Conservation (phyloP, 1,140 invertebrate genomes). For the Danaus plexippus region DNA sequence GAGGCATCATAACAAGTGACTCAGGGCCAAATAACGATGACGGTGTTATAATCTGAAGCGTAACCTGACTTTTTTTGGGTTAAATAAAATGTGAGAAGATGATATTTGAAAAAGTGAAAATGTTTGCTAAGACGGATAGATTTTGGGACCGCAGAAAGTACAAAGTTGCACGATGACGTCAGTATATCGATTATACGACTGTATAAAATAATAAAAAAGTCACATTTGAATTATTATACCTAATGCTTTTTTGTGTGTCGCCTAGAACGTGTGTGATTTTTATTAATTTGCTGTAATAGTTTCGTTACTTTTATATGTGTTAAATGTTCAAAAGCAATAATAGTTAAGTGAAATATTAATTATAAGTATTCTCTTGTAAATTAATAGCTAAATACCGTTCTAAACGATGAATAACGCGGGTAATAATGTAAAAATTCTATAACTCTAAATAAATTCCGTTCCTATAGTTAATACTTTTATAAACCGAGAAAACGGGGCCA, state of each 20-base stretch:
- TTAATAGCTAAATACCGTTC: conserved; percentile 11
- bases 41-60: no score
- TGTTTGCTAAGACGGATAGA: conserved; percentile 47
- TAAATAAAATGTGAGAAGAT: no score
- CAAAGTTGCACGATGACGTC: conserved; percentile 47
- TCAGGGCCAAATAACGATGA: no score
- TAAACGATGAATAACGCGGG: conserved; percentile 6
- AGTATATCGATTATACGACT: conserved; percentile 33
- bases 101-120: conserved; percentile 23
- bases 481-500: conserved; percentile 29
- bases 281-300: conserved; percentile 43
- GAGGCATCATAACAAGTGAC: no score
- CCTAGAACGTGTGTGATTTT: conserved; percentile 31
- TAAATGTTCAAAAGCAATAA: conserved; percentile 50
- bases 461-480: conserved; percentile 47
- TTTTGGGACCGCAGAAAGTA: conserved; percentile 60
- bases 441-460: conserved; percentile 38
- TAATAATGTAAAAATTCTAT: not conserved
- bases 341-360: conserved; percentile 37
- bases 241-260: conserved; percentile 54
- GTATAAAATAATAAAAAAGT: conserved; percentile 49
- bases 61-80: no score
- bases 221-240: conserved; percentile 2
- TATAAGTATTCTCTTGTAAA: conserved; percentile 12
- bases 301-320: conserved; percentile 25